These are phyloP conservation scores for Gasteruption jaculator DNA, from an alignment of 2,888 invertebrate species.

Conservation along the genomic window DNA sequence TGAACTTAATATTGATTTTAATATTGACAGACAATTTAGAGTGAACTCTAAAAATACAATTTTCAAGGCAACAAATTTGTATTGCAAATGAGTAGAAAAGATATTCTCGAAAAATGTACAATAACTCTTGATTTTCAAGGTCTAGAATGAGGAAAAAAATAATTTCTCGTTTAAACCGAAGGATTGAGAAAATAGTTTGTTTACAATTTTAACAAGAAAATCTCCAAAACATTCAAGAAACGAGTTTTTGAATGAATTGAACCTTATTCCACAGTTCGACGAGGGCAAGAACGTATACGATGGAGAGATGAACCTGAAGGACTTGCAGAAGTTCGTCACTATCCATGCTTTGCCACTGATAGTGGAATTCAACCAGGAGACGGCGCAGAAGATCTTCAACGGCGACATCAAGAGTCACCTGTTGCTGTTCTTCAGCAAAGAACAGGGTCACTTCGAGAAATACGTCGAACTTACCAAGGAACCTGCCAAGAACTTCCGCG, in stretches of 20 bases:
- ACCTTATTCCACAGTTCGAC: too few species aligned
- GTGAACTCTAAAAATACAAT: neutral
- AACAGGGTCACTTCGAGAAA: conserved; percentile 78
- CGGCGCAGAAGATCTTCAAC: conserved; percentile 97
- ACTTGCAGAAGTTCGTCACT: conserved; percentile 77
- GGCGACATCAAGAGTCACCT: conserved; percentile 97
- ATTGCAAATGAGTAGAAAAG: too few species aligned
- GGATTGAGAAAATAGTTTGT: too few species aligned
- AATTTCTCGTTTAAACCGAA: too few species aligned
- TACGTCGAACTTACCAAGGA: conserved; percentile 73
- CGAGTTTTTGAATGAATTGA: too few species aligned
- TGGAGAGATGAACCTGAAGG: conserved; percentile 64
- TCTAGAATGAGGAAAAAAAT: too few species aligned
- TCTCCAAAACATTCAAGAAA: too few species aligned
- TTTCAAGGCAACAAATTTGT: too few species aligned
- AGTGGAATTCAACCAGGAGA: conserved; percentile 96
- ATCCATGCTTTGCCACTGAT: conserved; percentile 83
- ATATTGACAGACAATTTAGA: neutral
- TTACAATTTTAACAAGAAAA: too few species aligned
- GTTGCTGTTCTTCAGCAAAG: conserved; percentile 91
- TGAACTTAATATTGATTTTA: neutral
- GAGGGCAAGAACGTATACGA: conserved; percentile 73
- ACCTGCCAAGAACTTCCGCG: conserved; percentile 86
- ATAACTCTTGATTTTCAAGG: too few species aligned
- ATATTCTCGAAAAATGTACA: too few species aligned